phyloP scores from a whole-genome alignment of 2,113 vertebrate species.

The Danionella cerebrum region DNA sequence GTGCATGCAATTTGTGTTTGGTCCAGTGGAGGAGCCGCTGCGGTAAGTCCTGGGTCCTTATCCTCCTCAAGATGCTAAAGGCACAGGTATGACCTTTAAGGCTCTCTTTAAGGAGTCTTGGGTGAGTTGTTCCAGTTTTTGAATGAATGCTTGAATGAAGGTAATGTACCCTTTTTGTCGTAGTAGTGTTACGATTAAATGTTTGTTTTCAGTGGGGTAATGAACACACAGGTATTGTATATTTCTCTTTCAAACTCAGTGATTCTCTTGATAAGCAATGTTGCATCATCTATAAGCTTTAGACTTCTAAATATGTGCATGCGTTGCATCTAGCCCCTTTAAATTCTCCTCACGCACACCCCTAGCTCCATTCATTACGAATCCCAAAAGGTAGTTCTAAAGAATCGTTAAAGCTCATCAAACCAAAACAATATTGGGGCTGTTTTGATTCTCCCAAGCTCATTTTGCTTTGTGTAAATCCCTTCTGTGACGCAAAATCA shows the following conservation, averaged over 20 bases:
- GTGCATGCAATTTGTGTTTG: constrained; percentile 65
- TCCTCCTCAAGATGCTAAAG: constrained; percentile 58
- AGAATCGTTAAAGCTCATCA: neutral
- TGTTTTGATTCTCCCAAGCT: neutral
- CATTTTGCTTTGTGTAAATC: neutral
- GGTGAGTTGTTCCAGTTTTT: constrained; percentile 26
- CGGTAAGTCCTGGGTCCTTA: constrained; percentile 66
- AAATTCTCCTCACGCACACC: neutral
- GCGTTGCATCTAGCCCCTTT: neutral
- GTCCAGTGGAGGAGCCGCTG: constrained; percentile 52
- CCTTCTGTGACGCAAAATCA: neutral
- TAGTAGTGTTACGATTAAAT: neutral
- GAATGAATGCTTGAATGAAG: constrained; percentile 29
- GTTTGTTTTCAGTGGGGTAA: neutral
- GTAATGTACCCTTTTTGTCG: constrained; percentile 24
- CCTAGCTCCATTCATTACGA: neutral
- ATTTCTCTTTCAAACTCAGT: constrained; percentile 31
- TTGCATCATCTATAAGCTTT: constrained; percentile 21
- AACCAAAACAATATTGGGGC: neutral
- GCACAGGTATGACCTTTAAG: constrained; percentile 62
- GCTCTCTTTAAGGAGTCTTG: constrained; percentile 26
- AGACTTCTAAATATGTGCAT: constrained; percentile 30
- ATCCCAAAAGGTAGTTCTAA: neutral
- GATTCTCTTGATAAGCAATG: constrained; percentile 25
- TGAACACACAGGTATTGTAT: constrained; percentile 37